Conservation (phyloP, 2,888 invertebrate genomes). For the Agonum fuliginosum region DNA sequence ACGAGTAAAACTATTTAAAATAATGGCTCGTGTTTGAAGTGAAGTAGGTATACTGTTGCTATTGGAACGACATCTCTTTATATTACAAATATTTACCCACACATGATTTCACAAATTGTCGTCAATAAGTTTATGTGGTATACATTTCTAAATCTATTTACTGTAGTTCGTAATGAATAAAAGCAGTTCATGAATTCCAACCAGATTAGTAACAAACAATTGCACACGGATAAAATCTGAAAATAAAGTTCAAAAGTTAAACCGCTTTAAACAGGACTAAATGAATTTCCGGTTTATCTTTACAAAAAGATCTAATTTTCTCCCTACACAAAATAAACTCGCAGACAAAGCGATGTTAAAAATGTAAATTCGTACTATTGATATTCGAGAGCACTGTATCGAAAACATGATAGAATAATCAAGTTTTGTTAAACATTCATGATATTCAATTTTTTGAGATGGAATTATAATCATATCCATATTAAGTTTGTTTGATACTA, state of each 20-base stretch:
- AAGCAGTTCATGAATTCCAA: no score
- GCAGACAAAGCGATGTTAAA: neutral
- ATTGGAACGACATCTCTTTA: no score
- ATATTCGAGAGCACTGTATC: neutral
- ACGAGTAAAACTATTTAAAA: no score
- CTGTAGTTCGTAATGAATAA: neutral
- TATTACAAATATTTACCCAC: no score
- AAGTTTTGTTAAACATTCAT: neutral
- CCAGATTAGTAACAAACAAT: slow-evolving; percentile 10
- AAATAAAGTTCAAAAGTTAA: neutral
- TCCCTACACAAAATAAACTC: neutral
- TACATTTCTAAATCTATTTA: no score
- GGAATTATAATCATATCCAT: no score
- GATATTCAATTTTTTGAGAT: neutral
- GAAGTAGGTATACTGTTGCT: no score
- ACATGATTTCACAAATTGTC: no score
- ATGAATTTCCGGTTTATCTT: neutral
- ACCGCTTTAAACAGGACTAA: neutral
- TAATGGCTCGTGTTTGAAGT: no score
- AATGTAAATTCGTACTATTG: neutral
- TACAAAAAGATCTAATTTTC: neutral
- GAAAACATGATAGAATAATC: neutral
- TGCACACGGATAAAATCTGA: neutral
- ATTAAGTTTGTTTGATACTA: no score
- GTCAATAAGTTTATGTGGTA: no score